Percentiles rank a stretch among this genome's conserved stretches.
These are phyloP conservation scores for Drosophila teissieri DNA, from an alignment of 1,140 invertebrate species.

Conservation along the genomic window DNA sequence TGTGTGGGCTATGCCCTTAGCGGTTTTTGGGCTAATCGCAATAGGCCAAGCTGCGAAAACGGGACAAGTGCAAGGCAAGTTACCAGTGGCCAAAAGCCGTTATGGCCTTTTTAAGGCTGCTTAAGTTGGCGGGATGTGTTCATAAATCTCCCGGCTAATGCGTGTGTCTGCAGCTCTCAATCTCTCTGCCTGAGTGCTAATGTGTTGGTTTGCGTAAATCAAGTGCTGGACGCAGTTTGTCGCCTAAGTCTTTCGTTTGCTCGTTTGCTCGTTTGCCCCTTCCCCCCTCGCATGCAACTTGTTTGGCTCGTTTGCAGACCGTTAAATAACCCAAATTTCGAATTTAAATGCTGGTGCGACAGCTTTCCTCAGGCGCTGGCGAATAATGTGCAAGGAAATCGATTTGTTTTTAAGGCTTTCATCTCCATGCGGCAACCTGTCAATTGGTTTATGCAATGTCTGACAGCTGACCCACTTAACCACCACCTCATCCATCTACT, in stretches of 20 bases:
- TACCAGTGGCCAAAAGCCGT: constrained; percentile 28
- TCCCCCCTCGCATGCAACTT: constrained; percentile 16
- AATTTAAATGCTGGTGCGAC: constrained; percentile 55
- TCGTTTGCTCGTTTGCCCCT: constrained; percentile 27
- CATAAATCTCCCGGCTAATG: constrained; percentile 23
- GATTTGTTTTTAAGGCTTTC: constrained; percentile 28
- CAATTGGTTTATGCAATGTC: constrained; percentile 37
- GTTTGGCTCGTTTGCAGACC: constrained; percentile 57
- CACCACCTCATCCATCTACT: neutral
- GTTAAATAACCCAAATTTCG: constrained; percentile 83
- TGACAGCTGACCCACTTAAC: constrained; percentile 37
- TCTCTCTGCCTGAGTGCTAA: constrained; percentile 27
- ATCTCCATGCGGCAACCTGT: constrained; percentile 33
- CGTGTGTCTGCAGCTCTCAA: neutral
- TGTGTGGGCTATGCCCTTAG: constrained; percentile 4
- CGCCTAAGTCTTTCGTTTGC: constrained; percentile 58
- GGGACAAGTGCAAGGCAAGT: constrained; percentile 73
- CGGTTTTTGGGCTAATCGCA: constrained; percentile 9
- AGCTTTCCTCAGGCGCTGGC: constrained; percentile 49
- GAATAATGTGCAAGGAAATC: constrained; percentile 45
- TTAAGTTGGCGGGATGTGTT: constrained; percentile 34
- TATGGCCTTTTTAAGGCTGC: constrained; percentile 43
- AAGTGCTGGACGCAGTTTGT: constrained; percentile 60
- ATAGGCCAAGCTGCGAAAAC: constrained; percentile 34
- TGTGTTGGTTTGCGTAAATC: constrained; percentile 41